Conservation (phyloP, 2,888 invertebrate genomes). For the Agrilus mali region DNA sequence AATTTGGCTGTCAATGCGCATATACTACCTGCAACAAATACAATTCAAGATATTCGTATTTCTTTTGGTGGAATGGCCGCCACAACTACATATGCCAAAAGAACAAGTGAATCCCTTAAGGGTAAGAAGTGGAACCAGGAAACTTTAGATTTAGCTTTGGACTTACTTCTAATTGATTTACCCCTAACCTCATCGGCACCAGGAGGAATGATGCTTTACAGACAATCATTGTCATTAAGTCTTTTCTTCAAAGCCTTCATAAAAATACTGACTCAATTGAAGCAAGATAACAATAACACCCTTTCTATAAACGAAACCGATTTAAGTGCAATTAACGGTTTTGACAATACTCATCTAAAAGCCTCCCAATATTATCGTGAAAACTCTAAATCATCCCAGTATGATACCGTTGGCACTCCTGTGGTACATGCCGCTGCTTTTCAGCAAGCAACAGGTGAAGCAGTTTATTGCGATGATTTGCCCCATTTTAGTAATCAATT, state of each 20-base stretch:
- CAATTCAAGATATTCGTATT: conserved; percentile 42
- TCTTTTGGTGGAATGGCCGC: conserved; percentile 94
- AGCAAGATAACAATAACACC: conserved; percentile 1
- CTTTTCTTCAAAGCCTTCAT: conserved; percentile 61
- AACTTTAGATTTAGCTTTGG: conserved; percentile 41
- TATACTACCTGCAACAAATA: conserved; percentile 36
- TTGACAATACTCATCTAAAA: conserved; percentile 44
- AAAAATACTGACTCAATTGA: conserved; percentile 40
- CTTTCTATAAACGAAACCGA: conserved; percentile 32
- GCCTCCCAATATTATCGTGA: conserved; percentile 60
- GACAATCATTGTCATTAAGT: conserved; percentile 53
- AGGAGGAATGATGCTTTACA: conserved; percentile 55
- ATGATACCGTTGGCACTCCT: conserved; percentile 54
- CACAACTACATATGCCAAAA: conserved; percentile 60
- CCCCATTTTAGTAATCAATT: conserved; percentile 64
- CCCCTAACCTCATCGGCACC: conserved; percentile 57
- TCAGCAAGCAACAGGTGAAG: conserved; percentile 87
- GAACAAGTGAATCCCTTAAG: conserved; percentile 40
- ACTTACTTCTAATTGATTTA: conserved; percentile 58
- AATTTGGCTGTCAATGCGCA: conserved; percentile 69
- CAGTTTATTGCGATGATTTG: conserved; percentile 83
- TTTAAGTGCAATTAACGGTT: conserved; percentile 44
- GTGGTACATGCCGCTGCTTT: conserved; percentile 68
- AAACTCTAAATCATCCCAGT: conserved; percentile 47
- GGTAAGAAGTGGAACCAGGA: conserved; percentile 25